phyloP scores from a whole-genome alignment of 2,113 vertebrate species.

The Bufo bufo region DNA sequence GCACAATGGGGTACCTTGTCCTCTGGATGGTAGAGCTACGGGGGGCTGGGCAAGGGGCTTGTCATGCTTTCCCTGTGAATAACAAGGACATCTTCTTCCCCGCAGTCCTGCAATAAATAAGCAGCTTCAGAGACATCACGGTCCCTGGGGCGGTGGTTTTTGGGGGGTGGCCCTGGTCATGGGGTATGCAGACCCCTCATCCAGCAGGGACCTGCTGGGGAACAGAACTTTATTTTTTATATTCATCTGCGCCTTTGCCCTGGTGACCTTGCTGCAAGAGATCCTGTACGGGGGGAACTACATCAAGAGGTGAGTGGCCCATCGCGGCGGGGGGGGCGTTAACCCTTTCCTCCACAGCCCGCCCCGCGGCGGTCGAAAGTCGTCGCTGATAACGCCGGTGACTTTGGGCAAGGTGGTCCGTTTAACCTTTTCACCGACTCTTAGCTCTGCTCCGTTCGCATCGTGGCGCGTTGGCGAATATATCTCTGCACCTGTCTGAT shows the following conservation, averaged over 20 bases:
- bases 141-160: conserved; percentile 67
- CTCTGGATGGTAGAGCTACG: conserved; percentile 60
- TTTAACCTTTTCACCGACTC: conserved; percentile 17
- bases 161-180: conserved; percentile 68
- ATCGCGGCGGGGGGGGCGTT: background rate
- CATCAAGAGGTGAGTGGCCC: conserved; percentile 88
- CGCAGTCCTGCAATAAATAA: conserved; percentile 31
- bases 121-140: conserved; percentile 42
- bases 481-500: background rate
- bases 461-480: background rate
- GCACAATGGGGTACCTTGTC: conserved; percentile 66
- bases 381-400: background rate
- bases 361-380: no score
- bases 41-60: conserved; percentile 60
- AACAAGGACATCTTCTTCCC: conserved; percentile 32
- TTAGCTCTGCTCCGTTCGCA: background rate
- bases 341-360: background rate
- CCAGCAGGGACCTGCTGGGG: conserved; percentile 88
- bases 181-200: conserved; percentile 92
- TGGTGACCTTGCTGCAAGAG: conserved; percentile 96
- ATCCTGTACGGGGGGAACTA: conserved; percentile 97
- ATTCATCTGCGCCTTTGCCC: conserved; percentile 96
- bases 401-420: background rate
- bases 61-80: conserved; percentile 59
- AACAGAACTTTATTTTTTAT: conserved; percentile 97